phyloP scores from a whole-genome alignment of 2,888 invertebrate genomes.

The Epiperipatus broadwayi region DNA sequence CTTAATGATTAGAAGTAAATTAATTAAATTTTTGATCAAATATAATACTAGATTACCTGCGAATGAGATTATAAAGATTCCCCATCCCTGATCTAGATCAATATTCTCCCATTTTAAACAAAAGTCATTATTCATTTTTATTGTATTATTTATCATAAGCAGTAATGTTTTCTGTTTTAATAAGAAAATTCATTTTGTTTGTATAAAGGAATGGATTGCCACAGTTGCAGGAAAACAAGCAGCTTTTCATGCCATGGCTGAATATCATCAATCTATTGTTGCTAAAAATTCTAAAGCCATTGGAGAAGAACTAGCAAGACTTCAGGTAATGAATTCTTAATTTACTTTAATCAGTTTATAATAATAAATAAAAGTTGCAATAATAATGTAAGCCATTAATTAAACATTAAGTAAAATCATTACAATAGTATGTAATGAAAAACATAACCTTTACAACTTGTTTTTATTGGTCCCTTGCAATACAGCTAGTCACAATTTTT shows the following conservation, averaged over 20 bases:
- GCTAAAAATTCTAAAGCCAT: constrained; percentile 54
- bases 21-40: too few relatives aligned
- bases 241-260: constrained; percentile 67
- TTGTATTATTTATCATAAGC: constrained; percentile 7
- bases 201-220: constrained; percentile 37
- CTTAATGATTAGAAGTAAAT: too few relatives aligned
- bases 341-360: neutral
- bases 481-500: too few relatives aligned
- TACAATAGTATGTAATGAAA: too few relatives aligned
- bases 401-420: too few relatives aligned
- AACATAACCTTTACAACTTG: too few relatives aligned
- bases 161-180: constrained; percentile 14
- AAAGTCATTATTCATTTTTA: constrained; percentile 6
- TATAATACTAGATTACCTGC: too few relatives aligned
- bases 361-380: neutral
- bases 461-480: too few relatives aligned
- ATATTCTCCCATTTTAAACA: too few relatives aligned
- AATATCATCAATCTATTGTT: constrained; percentile 67
- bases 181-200: constrained; percentile 10
- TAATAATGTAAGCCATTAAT: too few relatives aligned
- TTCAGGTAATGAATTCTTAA: constrained; percentile 36
- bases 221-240: constrained; percentile 59
- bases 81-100: too few relatives aligned
- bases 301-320: constrained; percentile 74
- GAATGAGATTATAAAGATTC: too few relatives aligned